Conservation (phyloP, 2,888 invertebrate species). For the Machimus rusticus region DNA sequence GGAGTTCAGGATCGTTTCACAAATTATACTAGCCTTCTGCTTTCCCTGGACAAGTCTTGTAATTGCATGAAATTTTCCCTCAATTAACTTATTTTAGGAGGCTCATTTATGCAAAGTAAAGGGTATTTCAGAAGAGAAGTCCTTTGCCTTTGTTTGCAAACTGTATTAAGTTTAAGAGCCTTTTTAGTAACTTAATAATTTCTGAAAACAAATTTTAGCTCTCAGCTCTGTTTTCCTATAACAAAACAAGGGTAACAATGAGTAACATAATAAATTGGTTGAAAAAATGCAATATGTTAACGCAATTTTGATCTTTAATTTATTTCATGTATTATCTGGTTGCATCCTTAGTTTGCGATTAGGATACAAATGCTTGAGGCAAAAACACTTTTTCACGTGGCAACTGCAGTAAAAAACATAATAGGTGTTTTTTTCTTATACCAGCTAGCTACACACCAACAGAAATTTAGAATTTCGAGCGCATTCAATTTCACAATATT, state of each 20-base stretch:
- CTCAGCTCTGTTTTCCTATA: neutral
- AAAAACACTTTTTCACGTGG: too few species aligned
- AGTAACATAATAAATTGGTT: neutral
- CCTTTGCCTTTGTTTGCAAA: neutral
- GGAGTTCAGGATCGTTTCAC: neutral
- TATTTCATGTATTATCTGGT: neutral
- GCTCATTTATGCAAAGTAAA: neutral
- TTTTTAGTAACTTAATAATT: neutral
- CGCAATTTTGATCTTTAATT: neutral
- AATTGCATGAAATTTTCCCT: neutral
- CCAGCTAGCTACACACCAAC: too few species aligned
- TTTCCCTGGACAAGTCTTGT: neutral
- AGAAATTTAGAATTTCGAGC: too few species aligned
- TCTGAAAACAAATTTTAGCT: neutral
- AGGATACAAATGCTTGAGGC: too few species aligned
- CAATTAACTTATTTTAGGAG: neutral
- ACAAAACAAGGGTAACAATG: neutral
- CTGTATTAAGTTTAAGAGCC: neutral
- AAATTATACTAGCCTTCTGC: neutral
- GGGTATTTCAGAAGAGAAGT: neutral
- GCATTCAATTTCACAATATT: too few species aligned
- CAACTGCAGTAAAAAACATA: too few species aligned
- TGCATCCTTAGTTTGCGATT: too few species aligned
- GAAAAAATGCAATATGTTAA: neutral
- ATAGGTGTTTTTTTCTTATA: too few species aligned